These are phyloP conservation scores for Rhabdomys pumilio DNA, from an alignment of 2,797 vertebrate genomes.

Conservation along the genomic window DNA sequence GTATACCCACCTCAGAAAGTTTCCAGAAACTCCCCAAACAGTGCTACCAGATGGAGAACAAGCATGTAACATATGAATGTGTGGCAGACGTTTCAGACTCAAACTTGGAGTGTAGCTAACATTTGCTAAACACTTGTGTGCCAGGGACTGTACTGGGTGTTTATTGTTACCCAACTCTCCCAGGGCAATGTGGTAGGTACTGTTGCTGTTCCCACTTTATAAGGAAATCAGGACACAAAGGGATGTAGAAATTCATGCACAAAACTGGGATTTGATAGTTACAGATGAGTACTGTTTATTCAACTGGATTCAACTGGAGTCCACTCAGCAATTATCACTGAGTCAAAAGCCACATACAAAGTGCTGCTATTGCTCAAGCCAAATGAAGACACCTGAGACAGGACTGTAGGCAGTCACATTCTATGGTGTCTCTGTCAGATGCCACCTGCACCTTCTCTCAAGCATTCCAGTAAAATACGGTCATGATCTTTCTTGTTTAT, in stretches of 20 bases:
- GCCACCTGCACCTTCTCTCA: not conserved
- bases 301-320: not conserved
- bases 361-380: not conserved
- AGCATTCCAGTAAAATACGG: not conserved
- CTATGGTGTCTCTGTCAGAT: too few species aligned
- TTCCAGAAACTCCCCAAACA: not conserved
- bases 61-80: not conserved
- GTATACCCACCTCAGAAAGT: not conserved
- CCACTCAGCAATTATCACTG: not conserved
- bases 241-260: too few species aligned
- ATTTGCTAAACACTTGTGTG: not conserved
- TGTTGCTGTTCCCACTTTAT: not conserved
- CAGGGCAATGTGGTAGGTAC: not conserved
- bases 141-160: not conserved
- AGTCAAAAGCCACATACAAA: not conserved
- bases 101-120: not conserved
- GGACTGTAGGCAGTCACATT: too few species aligned
- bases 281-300: not conserved
- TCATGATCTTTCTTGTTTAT: not conserved
- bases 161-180: not conserved
- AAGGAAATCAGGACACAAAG: not conserved
- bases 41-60: not conserved
- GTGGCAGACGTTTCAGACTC: not conserved
- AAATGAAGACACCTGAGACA: not conserved
- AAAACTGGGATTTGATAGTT: not conserved